Evolutionary conservation across 1,140 invertebrate genomes (phyloP), one percentile per base, ranked within the genome.

Genomic region (Nymphalis io): DNA sequence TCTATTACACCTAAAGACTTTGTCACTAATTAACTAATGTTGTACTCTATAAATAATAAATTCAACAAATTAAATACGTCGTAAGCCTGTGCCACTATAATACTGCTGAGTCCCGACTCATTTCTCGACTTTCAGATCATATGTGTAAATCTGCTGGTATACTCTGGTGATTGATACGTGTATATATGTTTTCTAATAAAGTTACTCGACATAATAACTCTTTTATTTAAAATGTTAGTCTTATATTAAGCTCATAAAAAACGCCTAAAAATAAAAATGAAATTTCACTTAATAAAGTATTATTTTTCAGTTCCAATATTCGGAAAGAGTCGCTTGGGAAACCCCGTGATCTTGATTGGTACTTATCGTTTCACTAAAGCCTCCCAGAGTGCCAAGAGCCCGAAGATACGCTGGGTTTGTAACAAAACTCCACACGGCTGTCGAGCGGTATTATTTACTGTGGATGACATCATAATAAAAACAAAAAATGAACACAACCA

Each of bases 311-410:
- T 42, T 11, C 72, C 75, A 53, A 62, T 73, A 23, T 84, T 78
- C 23, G 73, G 64, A 23, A 72, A 38, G 38, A 78, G 70, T 20
- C 71, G 64, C 13, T 46, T 59, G 6, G 82, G 82, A 20, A 84
- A 83, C 33, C 79, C 79, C 0, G 76, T 84, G 16, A 71, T 86
- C 39, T 57, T 73, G 38, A 10, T 82, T 8, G 79, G 81, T 0
- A 48, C 46, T 0, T 75, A 84, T 63, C 79, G 80, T 0, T 85
- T 80, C 57, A 79, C 77, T 33, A 75, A 74, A 10, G 70, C 76
- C 21, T 60, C 27, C 27, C 27, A 33, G 27, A 33, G 53, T 0
- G 72, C 42, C 33, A 76, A 75, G 10, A 73, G 79, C 0, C 53
- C 68, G 18, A 76, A 72, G 44, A 63, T 70, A 6, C 63, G 81